Evolutionary conservation across 2,797 vertebrate species (phyloP).

Genomic region (Artibeus jamaicensis): DNA sequence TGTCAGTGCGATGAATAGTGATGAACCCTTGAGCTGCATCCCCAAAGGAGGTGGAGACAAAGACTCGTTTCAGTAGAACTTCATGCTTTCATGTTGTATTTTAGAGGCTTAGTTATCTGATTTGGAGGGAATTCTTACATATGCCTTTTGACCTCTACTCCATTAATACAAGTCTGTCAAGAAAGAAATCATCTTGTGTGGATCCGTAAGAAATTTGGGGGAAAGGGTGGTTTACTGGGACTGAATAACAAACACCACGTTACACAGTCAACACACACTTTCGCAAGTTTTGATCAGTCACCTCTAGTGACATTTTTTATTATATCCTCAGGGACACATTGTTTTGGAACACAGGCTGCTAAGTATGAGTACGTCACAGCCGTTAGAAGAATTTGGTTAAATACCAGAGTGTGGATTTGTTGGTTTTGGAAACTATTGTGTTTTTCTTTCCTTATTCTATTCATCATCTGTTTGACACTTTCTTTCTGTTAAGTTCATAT

Average conservation of each 20-base stretch:
- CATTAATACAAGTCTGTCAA: slow-evolving; percentile 25
- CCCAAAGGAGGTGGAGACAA: neutral
- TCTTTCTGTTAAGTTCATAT: slow-evolving; percentile 32
- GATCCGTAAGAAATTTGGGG: neutral
- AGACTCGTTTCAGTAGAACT: neutral
- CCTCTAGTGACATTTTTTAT: slow-evolving; percentile 20
- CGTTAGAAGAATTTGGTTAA: slow-evolving; percentile 52
- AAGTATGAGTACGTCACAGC: neutral
- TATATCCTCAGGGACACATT: neutral
- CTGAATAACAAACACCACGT: neutral
- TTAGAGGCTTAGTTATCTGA: neutral
- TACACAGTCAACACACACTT: neutral
- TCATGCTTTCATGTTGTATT: neutral
- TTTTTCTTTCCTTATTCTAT: slow-evolving; percentile 59
- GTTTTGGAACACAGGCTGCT: slow-evolving; percentile 40
- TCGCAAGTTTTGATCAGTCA: neutral
- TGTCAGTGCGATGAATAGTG: neutral
- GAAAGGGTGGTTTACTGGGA: neutral
- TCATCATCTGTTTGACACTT: slow-evolving; percentile 32
- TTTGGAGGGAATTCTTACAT: slow-evolving; percentile 31
- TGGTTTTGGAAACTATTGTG: slow-evolving; percentile 57
- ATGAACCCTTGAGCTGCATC: neutral
- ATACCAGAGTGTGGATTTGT: slow-evolving; percentile 21
- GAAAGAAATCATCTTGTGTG: neutral
- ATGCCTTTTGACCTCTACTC: neutral